A percentile compares a stretch with the other conserved stretches of the same genome.
These are phyloP conservation scores for Mionectes olivaceus DNA, from an alignment of 2,797 vertebrate species.

Conservation along the genomic window DNA sequence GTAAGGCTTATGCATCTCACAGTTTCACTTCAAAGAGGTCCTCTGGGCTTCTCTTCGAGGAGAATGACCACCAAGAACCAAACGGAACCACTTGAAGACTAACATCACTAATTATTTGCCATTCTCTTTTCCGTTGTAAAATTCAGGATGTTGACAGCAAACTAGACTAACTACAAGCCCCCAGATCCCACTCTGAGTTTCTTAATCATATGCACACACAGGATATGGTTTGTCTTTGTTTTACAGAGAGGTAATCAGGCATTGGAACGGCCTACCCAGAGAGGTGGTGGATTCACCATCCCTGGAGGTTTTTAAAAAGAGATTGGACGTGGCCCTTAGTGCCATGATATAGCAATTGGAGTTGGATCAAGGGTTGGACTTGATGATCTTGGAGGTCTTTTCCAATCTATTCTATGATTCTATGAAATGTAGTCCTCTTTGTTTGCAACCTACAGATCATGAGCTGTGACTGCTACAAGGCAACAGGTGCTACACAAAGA, in stretches of 20 bases:
- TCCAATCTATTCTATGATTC: too few relatives aligned
- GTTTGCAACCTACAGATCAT: not conserved
- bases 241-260: not conserved
- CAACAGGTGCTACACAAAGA: not conserved
- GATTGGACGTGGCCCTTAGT: too few relatives aligned
- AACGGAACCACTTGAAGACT: not conserved
- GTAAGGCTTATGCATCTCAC: not conserved
- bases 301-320: too few relatives aligned
- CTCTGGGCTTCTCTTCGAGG: not conserved
- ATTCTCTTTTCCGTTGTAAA: not conserved
- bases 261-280: too few relatives aligned
- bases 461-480: not conserved
- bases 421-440: not conserved
- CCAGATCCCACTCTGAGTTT: not conserved
- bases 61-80: not conserved
- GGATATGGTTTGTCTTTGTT: not conserved
- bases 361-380: too few relatives aligned
- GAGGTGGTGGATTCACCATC: too few relatives aligned
- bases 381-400: too few relatives aligned
- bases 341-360: too few relatives aligned
- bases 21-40: not conserved
- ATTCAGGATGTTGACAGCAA: not conserved
- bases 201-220: not conserved
- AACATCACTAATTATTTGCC: not conserved
- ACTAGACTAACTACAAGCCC: too few relatives aligned